These are phyloP conservation scores for Lytechinus pictus DNA, from an alignment of 35 echinoderm and acorn worm genomes.

Conservation along the genomic window DNA sequence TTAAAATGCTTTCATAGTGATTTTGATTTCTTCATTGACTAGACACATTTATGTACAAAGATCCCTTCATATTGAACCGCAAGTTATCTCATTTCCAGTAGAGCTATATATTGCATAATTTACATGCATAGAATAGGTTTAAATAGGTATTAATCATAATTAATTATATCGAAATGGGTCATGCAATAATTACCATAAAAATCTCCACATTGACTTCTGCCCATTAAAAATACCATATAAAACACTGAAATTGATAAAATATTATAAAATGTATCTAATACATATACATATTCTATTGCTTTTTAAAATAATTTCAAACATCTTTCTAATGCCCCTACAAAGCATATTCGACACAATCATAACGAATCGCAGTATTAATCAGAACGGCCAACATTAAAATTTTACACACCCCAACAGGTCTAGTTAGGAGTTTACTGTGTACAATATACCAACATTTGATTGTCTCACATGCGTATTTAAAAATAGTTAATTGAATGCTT, in stretches of 20 bases:
- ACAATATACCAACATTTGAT: no score
- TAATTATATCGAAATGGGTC: not conserved
- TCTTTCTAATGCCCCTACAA: not conserved
- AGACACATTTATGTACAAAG: not conserved
- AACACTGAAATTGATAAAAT: not conserved
- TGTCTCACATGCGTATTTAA: no score
- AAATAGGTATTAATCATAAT: not conserved
- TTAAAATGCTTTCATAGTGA: not conserved
- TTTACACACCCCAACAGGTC: not conserved
- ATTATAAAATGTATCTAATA: not conserved
- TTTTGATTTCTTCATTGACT: not conserved
- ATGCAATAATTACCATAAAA: not conserved
- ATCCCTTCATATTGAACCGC: not conserved
- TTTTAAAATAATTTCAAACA: not conserved
- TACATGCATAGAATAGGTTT: not conserved
- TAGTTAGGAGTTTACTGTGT: not conserved
- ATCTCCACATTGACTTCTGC: not conserved
- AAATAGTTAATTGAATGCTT: not conserved
- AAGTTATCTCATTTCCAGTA: not conserved
- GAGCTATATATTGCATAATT: not conserved
- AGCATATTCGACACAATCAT: not conserved
- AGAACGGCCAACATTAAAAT: not conserved
- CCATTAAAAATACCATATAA: not conserved
- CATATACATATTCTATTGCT: not conserved
- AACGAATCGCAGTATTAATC: not conserved